Evolutionary conservation across 1,140 invertebrate species (phyloP), one percentile per base, ranked within the genome.

Genomic region (Achroia grisella): DNA sequence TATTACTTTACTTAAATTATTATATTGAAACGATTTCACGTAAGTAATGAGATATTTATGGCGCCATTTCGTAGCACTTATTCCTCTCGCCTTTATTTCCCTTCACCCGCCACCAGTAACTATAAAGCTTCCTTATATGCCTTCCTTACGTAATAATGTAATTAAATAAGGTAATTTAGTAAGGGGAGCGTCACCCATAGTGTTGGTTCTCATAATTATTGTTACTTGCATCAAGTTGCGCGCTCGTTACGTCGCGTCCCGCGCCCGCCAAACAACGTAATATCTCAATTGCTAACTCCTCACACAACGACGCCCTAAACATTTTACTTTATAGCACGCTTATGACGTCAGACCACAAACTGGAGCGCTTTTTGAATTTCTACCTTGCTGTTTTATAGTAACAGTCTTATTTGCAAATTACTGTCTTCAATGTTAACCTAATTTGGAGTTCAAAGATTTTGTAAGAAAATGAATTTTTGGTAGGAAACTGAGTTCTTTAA

Each of bases 271-370:
- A 61, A 61, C 49, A 61, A 32, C n/a, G 36, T 56, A 50, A 62
- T 54, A 55, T 57, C 54, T 62, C 59, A 62, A 62, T 62, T 58
- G 59, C 45, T 34, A 41, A 44, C 45, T 32, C 37, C 48, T 46
- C 44, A 39, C 28, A 47, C 48, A 35, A 52, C 40, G 48, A 44
- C 52, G 44, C 48, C 48, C 45, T 59, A 56, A 49, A 56, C 48
- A 52, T 62, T 56, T 55, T 55, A 53, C 44, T 48, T 47, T 48
- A 52, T 55, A 35, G 45, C 43, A 48, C 48, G 45, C 48, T 52
- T 45, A 47, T 50, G 48, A 51, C 46, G 12, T 46, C 55, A 47
- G n/a, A 45, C 15, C 6, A 23, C 17, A 2, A 23, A 27, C 33
- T 50, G 39, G 40, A 23, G n/a, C 46, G 53, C 49, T 45, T 48